Conservation (phyloP, 2,113 vertebrate genomes). For the Pseudopipra pipra region DNA sequence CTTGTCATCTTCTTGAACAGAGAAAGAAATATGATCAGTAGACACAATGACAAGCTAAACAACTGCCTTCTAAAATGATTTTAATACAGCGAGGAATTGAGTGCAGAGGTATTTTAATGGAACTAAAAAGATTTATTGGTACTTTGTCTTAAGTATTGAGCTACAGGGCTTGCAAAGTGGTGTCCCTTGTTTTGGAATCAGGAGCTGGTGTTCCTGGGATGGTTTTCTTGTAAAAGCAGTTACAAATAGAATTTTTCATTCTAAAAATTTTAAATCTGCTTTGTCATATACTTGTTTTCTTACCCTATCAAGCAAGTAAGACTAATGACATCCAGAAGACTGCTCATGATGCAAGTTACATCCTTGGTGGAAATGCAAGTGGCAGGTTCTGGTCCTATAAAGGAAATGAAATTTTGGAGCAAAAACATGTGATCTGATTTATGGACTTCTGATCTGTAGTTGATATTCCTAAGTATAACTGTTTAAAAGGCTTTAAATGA, state of each 20-base stretch:
- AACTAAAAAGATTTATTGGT: constrained; percentile 43
- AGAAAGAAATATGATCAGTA: constrained; percentile 53
- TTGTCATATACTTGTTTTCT: not conserved
- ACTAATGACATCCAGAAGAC: not conserved
- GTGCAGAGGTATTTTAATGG: constrained; percentile 31
- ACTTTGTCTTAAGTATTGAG: not conserved
- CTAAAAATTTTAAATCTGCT: not conserved
- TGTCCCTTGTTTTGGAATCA: not conserved
- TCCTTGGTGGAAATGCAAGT: not conserved
- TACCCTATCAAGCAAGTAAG: not conserved
- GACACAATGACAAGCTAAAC: constrained; percentile 41
- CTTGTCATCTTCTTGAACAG: constrained; percentile 45
- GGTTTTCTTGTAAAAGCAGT: not conserved
- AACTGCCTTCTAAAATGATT: constrained; percentile 59
- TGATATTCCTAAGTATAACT: not conserved
- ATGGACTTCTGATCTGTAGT: not conserved
- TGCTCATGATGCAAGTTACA: not conserved
- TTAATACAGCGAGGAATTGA: constrained; percentile 42
- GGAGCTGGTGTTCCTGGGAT: constrained; percentile 7
- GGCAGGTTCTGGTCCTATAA: not conserved
- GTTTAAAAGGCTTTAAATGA: not conserved
- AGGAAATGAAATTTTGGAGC: not conserved
- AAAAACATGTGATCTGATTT: not conserved
- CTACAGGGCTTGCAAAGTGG: not conserved
- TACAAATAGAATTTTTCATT: not conserved